Evolutionary conservation across 2,797 vertebrate genomes (phyloP).

Genomic region (Galagoides demidoff): DNA sequence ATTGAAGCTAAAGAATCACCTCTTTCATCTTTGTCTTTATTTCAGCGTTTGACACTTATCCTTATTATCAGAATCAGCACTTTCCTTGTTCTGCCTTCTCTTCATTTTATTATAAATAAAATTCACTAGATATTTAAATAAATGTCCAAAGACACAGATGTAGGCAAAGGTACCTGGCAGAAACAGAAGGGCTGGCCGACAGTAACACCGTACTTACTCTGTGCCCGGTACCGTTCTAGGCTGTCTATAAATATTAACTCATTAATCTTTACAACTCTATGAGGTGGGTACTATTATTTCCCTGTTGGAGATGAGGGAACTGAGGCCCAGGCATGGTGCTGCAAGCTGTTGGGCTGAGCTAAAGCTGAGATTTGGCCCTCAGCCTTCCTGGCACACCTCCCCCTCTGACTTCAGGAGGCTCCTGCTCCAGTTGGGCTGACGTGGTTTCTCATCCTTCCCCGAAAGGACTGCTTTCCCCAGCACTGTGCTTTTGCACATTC

Average conservation of each 20-base stretch:
- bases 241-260: neutral
- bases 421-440: neutral
- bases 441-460: neutral
- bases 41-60: neutral
- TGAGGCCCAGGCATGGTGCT: neutral
- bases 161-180: neutral
- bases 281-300: neutral
- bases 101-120: conserved; percentile 56
- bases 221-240: neutral
- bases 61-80: conserved; percentile 7
- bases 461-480: neutral
- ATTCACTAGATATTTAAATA: conserved; percentile 32
- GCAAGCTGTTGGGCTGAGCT: neutral
- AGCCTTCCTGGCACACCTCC: neutral
- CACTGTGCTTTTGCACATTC: neutral
- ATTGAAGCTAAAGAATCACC: neutral
- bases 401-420: neutral
- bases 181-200: neutral
- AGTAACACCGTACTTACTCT: neutral
- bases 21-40: conserved; percentile 39
- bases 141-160: neutral
- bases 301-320: neutral
- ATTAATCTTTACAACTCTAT: neutral
- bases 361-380: neutral
- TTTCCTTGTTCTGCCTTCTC: conserved; percentile 53